Conservation (phyloP, 1,140 invertebrate genomes). For the Meloidogyne exigua region DNA sequence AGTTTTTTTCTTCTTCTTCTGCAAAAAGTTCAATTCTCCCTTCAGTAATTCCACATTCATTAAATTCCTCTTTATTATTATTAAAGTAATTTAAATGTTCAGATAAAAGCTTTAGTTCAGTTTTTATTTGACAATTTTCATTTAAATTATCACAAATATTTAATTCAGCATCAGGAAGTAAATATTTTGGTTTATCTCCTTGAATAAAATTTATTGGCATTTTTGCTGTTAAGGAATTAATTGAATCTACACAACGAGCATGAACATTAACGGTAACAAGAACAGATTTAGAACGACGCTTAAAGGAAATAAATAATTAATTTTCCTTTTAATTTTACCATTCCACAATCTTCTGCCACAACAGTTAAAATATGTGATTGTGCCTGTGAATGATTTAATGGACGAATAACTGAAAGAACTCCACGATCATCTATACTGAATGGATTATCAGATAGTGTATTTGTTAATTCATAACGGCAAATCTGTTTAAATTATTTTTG, state of each 20-base stretch:
- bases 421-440: conserved; percentile 59
- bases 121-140: conserved; percentile 34
- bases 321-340: conserved; percentile 23
- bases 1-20: background rate
- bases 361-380: conserved; percentile 62
- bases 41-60: conserved; percentile 50
- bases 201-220: conserved; percentile 22
- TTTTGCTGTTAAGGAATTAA: conserved; percentile 8
- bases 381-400: conserved; percentile 53
- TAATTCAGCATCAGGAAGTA: conserved; percentile 36
- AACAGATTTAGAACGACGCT: conserved; percentile 54
- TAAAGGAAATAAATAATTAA: background rate
- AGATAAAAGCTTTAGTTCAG: conserved; percentile 30
- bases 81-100: conserved; percentile 26
- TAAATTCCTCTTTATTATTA: conserved; percentile 25
- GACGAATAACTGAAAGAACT: conserved; percentile 51
- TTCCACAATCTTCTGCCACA: conserved; percentile 62
- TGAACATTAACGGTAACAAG: conserved; percentile 61
- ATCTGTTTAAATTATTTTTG: background rate
- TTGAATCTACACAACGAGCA: conserved; percentile 49
- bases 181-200: conserved; percentile 6
- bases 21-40: conserved; percentile 52
- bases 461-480: conserved; percentile 63
- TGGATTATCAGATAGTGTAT: conserved; percentile 57
- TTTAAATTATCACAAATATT: conserved; percentile 10